phyloP scores from a whole-genome alignment of 2,888 invertebrate genomes.

The Buathra laborator region DNA sequence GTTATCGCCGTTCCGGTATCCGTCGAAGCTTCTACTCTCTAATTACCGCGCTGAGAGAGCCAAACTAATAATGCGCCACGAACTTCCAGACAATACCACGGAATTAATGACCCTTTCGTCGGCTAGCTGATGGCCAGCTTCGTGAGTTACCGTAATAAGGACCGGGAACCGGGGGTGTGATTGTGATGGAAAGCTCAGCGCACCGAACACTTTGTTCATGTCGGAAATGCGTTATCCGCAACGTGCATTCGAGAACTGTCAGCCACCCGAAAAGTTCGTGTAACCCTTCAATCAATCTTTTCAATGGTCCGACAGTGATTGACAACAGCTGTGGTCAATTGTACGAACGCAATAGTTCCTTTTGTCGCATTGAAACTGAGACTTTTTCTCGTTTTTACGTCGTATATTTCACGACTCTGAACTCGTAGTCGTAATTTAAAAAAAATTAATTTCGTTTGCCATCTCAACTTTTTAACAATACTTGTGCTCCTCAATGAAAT shows the following conservation, averaged over 20 bases:
- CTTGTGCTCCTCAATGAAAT: too few relatives aligned
- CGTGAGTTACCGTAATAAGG: constrained; percentile 20
- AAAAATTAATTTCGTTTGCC: too few relatives aligned
- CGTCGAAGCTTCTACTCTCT: constrained; percentile 56
- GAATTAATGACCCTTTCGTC: constrained; percentile 55
- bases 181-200: constrained; percentile 25
- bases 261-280: neutral
- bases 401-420: too few relatives aligned
- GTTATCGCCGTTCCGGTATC: constrained; percentile 39
- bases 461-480: too few relatives aligned
- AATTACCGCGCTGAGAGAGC: constrained; percentile 57
- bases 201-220: constrained; percentile 2
- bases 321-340: neutral
- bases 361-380: neutral
- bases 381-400: too few relatives aligned
- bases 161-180: constrained; percentile 24
- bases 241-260: constrained; percentile 17
- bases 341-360: neutral
- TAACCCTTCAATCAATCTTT: neutral
- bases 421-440: too few relatives aligned
- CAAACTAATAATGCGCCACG: constrained; percentile 64
- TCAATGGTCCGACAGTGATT: neutral
- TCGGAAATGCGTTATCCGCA: constrained; percentile 16
- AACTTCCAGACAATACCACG: constrained; percentile 75
- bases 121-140: constrained; percentile 41